A percentile compares a stretch with the other conserved stretches of the same genome.
Evolutionary conservation across 2,113 vertebrate genomes (phyloP).

Genomic region (Tachycineta bicolor): DNA sequence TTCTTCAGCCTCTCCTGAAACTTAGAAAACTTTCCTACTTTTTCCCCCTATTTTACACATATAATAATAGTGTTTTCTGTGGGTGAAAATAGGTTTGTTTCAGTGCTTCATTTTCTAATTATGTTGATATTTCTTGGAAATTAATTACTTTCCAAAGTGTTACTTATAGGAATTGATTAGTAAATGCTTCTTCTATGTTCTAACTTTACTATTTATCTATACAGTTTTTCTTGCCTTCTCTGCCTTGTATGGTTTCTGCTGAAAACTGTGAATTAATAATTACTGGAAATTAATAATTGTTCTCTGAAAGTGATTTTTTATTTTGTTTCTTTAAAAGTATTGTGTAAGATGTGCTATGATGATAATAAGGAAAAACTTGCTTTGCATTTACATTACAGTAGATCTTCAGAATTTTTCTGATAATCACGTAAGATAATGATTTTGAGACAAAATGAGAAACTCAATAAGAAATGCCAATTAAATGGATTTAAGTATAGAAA

Average conservation of each 20-base stretch:
- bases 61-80: not conserved
- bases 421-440: not conserved
- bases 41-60: not conserved
- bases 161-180: not conserved
- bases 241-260: slow-evolving; percentile 6
- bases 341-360: not conserved
- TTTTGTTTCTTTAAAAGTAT: not conserved
- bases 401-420: not conserved
- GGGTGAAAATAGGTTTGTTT: not conserved
- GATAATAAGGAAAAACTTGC: not conserved
- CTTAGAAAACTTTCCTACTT: slow-evolving; percentile 14
- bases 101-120: slow-evolving; percentile 7
- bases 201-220: not conserved
- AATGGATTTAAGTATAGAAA: not conserved
- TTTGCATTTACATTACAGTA: not conserved
- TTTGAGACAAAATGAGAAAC: not conserved
- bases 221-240: not conserved
- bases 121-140: not conserved
- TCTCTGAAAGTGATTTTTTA: not conserved
- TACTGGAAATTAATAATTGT: not conserved
- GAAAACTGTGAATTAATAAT: not conserved
- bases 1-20: slow-evolving; percentile 43
- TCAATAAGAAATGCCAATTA: not conserved
- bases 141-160: not conserved
- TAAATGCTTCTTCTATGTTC: not conserved